Base-by-base conservation (phyloP, 2,113 vertebrate species). In the Percopsis transmontana region DNA sequence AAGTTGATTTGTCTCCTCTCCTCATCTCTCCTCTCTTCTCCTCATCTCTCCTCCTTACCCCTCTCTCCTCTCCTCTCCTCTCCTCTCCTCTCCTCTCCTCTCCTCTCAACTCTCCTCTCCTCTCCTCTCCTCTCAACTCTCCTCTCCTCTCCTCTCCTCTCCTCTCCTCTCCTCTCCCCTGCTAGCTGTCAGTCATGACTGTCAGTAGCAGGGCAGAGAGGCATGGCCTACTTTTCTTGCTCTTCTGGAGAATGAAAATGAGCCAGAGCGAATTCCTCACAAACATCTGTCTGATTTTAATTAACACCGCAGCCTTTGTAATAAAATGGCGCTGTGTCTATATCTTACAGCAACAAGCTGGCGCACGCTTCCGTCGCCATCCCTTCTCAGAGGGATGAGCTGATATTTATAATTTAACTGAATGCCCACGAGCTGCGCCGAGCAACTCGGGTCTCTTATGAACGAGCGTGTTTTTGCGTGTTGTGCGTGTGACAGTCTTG, bases 261-360 rank as follows among this genome's bases (percentile, higher is more conserved):
- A 76, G 84, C 77, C 70, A 62, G 70, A 86, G 80, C 85, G 76
- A 71, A 68, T 85, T 87, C 83, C 67, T 67, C 62, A 66, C 41
- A 14, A 85, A 59, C 53, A 81, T 80, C 84, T 88, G 82, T 87
- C 84, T 77, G 83, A 75, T 87, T 89, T 85, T 86, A 88, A 90
- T 89, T 86, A 89, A 88, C 83, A 79, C 70, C 60, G 40, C 77
- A 64, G 74, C 53, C 6, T 56, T 72, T 24, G 66, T 70, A 80
- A 88, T 85, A 82, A 80, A 87, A 74, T 72, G 45, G 57, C 58
- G 6, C 82, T 85, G 68, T 88, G 81, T 87, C 81, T 85, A 83
- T 85, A 87, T 88, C 80, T 90, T 48, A 82, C 83, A 85, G 88
- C 77, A 54, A 82, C 21, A 45, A 67, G 24, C 62, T 72, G 27